Conservation (phyloP, 2,888 invertebrate genomes). For the Tubulanus polymorphus region DNA sequence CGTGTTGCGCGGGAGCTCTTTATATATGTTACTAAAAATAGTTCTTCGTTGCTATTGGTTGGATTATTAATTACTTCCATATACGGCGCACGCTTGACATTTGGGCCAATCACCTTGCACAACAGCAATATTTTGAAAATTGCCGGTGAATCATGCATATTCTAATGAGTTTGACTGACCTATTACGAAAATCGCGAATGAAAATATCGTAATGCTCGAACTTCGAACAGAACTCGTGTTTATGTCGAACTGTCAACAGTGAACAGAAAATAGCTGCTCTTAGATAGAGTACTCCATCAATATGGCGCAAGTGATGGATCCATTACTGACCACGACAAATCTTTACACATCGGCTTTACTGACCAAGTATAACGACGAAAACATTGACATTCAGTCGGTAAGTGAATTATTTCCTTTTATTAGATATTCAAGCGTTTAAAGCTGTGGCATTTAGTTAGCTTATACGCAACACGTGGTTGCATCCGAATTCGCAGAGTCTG, state of each 20-base stretch:
- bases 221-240: not conserved
- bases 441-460: too few relatives aligned
- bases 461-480: too few relatives aligned
- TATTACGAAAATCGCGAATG: too few relatives aligned
- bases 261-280: not conserved
- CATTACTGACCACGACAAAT: not conserved
- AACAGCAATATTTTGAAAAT: too few relatives aligned
- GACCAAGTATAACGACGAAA: not conserved
- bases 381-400: not conserved
- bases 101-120: not conserved
- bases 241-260: not conserved
- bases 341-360: not conserved
- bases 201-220: not conserved
- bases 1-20: not conserved
- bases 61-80: not conserved
- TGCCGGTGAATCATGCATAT: too few relatives aligned
- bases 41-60: not conserved
- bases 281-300: not conserved
- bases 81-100: not conserved
- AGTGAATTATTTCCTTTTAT: too few relatives aligned
- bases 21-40: constrained; percentile 1
- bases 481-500: too few relatives aligned
- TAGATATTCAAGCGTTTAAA: too few relatives aligned
- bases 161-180: too few relatives aligned
- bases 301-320: not conserved